phyloP scores from a whole-genome alignment of 2,797 vertebrate species.

The Chromis chromis region DNA sequence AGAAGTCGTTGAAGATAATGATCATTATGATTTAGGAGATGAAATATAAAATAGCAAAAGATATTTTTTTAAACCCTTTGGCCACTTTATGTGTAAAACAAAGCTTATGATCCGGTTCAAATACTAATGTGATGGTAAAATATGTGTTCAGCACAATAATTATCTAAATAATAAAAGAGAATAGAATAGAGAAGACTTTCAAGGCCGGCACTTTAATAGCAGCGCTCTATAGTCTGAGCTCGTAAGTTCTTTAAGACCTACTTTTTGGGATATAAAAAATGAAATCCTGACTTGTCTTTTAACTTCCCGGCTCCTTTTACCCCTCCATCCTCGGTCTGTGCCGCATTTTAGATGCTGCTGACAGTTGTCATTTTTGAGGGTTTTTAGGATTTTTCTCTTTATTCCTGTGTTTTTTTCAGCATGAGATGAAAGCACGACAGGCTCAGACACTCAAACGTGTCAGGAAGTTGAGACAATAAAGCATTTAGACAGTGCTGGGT shows the following conservation, averaged over 20 bases:
- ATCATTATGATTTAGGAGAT: neutral
- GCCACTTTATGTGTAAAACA: neutral
- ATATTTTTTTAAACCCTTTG: neutral
- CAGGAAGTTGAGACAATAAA: neutral
- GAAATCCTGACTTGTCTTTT: conserved; percentile 9
- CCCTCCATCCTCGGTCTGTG: conserved; percentile 6
- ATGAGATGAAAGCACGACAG: conserved; percentile 13
- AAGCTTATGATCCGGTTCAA: neutral
- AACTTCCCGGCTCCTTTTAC: conserved; percentile 5
- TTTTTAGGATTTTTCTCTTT: conserved; percentile 33
- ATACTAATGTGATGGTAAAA: conserved; percentile 1
- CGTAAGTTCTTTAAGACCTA: neutral
- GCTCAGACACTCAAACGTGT: conserved; percentile 16
- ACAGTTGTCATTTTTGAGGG: conserved; percentile 29
- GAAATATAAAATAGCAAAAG: neutral
- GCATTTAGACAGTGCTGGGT: neutral
- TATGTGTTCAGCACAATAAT: neutral
- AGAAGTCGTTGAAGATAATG: neutral
- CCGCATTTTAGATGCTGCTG: neutral
- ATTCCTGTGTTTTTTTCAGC: conserved; percentile 30
- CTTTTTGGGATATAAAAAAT: neutral
- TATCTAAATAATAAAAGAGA: neutral
- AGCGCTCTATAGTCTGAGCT: conserved; percentile 6
- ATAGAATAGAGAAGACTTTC: conserved; percentile 12
- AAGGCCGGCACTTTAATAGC: neutral